These are phyloP conservation scores for Mohoua ochrocephala DNA, from an alignment of 2,113 vertebrate species.

Conservation along the genomic window DNA sequence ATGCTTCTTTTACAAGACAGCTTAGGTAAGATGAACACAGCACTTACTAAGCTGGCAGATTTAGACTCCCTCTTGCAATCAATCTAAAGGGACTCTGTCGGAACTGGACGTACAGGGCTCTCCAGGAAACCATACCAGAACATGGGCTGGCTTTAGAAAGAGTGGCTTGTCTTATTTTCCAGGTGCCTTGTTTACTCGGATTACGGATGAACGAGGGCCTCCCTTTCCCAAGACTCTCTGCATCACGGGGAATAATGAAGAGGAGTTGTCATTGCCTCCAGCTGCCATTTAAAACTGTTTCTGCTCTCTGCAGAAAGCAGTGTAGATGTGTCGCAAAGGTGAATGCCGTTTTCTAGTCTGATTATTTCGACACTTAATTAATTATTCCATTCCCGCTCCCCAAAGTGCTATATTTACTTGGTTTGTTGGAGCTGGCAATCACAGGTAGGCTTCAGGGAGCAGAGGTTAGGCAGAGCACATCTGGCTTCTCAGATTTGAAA, in stretches of 20 bases:
- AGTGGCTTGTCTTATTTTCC: background rate
- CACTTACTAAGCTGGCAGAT: background rate
- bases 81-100: background rate
- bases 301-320: background rate
- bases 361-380: background rate
- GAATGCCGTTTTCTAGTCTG: background rate
- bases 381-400: background rate
- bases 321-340: background rate
- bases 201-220: accelerated
- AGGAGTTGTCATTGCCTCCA: background rate
- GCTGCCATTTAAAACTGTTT: background rate
- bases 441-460: background rate
- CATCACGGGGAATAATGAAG: background rate
- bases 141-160: background rate
- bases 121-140: background rate
- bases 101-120: background rate
- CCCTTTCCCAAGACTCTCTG: background rate
- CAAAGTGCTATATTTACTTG: background rate
- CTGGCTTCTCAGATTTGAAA: background rate
- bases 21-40: background rate
- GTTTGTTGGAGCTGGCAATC: background rate
- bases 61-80: background rate
- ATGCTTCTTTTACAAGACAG: background rate
- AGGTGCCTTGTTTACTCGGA: background rate
- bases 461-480: background rate